Evolutionary conservation across 2,113 vertebrate species (phyloP).

Genomic region (Dissostichus mawsoni): DNA sequence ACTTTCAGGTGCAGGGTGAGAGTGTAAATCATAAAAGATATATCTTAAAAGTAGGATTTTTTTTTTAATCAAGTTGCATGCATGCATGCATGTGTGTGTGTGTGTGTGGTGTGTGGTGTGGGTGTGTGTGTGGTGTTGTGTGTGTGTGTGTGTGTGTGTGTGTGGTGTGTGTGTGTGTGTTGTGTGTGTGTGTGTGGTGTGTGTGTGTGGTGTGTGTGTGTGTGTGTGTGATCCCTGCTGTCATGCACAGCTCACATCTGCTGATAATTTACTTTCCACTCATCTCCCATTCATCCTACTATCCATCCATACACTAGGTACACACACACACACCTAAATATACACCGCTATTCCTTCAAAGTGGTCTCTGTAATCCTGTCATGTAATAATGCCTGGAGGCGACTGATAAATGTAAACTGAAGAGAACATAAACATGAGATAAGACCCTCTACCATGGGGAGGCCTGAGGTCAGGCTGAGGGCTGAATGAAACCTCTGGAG

Average conservation of each 20-base stretch:
- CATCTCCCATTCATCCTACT: slow-evolving; percentile 31
- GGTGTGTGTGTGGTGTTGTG: slow-evolving; percentile 17
- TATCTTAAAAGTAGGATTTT: slow-evolving; percentile 9
- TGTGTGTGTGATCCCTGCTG: slow-evolving; percentile 31
- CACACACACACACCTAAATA: slow-evolving; percentile 11
- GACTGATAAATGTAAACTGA: slow-evolving; percentile 53
- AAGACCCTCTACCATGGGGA: background rate
- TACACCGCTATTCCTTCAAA: slow-evolving; percentile 14
- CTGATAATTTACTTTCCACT: slow-evolving; percentile 46
- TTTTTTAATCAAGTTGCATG: slow-evolving; percentile 3
- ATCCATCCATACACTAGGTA: slow-evolving; percentile 27
- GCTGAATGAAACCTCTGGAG: background rate
- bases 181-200: slow-evolving; percentile 20
- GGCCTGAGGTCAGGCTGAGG: slow-evolving; percentile 19
- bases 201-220: slow-evolving; percentile 15
- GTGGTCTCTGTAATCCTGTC: slow-evolving; percentile 42
- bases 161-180: slow-evolving; percentile 11
- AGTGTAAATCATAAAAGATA: slow-evolving; percentile 20
- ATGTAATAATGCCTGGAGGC: slow-evolving; percentile 50
- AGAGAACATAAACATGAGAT: slow-evolving; percentile 54
- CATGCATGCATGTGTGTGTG: slow-evolving; percentile 24
- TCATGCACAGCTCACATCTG: slow-evolving; percentile 59
- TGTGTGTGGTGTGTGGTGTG: slow-evolving; percentile 10
- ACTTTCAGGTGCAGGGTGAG: slow-evolving; percentile 23
- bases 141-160: slow-evolving; percentile 27